A percentile compares a stretch with the other conserved stretches of the same genome.
Conservation (phyloP, 2,113 vertebrate genomes). For the Petrocephalus microphthalmus region DNA sequence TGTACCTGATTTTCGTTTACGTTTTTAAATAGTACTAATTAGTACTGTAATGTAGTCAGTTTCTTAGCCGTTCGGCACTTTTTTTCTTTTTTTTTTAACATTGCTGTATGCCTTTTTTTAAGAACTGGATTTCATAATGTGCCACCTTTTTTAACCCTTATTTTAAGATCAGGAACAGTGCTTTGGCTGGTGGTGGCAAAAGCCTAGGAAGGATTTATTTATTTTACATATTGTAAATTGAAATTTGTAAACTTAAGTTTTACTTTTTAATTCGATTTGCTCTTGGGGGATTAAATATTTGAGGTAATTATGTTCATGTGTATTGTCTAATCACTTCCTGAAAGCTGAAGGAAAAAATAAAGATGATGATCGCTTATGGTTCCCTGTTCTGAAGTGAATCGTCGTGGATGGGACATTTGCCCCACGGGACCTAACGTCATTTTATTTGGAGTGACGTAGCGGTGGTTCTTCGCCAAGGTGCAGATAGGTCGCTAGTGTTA, state of each 20-base stretch:
- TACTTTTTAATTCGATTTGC: conserved; percentile 2
- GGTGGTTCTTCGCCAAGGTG: not conserved
- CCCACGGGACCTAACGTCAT: not conserved
- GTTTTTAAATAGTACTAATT: not conserved
- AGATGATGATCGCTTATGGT: conserved; percentile 21
- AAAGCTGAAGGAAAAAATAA: conserved; percentile 22
- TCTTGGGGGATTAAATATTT: conserved; percentile 13
- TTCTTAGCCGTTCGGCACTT: not conserved
- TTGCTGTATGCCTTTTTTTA: conserved; percentile 3
- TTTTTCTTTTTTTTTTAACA: not conserved
- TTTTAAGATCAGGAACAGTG: conserved; percentile 11
- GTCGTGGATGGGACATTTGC: not conserved
- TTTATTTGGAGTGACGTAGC: not conserved
- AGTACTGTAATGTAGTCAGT: not conserved
- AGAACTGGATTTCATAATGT: conserved; percentile 13
- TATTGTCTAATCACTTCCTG: conserved; percentile 24
- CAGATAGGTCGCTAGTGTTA: not conserved
- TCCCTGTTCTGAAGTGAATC: conserved; percentile 5
- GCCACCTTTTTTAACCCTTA: conserved; percentile 15
- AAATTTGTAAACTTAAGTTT: conserved; percentile 36
- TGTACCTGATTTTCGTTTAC: not conserved
- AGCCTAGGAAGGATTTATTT: conserved; percentile 52
- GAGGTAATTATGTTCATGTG: conserved; percentile 15
- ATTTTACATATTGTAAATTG: conserved; percentile 62
- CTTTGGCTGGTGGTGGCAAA: conserved; percentile 26